Evolutionary conservation across 2,797 vertebrate species (phyloP).

Genomic region (Sebastes nivosus): DNA sequence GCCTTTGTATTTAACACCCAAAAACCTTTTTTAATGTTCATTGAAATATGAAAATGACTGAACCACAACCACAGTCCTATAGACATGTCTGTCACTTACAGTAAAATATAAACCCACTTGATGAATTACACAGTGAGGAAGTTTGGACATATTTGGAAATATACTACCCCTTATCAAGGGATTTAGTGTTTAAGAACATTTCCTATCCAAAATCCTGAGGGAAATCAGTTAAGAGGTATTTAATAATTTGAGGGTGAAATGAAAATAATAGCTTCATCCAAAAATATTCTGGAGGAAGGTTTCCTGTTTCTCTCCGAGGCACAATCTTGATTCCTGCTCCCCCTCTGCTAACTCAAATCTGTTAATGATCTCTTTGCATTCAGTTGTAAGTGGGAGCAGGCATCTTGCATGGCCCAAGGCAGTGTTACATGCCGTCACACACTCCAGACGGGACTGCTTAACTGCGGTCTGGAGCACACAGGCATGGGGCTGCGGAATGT

Average conservation of each 20-base stretch:
- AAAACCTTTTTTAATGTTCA: background rate
- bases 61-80: background rate
- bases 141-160: constrained; percentile 34
- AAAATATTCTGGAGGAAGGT: constrained; percentile 32
- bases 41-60: background rate
- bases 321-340: constrained; percentile 32
- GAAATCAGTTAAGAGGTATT: constrained; percentile 52
- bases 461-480: constrained; percentile 81
- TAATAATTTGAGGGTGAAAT: constrained; percentile 55
- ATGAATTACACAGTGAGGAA: constrained; percentile 32
- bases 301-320: constrained; percentile 42
- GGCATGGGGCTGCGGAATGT: constrained; percentile 74
- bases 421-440: constrained; percentile 80
- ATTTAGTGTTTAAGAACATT: constrained; percentile 51
- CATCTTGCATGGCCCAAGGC: constrained; percentile 72
- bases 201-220: constrained; percentile 47
- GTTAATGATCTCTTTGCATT: constrained; percentile 81
- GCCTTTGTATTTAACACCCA: background rate
- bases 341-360: constrained; percentile 63
- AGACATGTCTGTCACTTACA: constrained; percentile 10
- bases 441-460: constrained; percentile 84
- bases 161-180: constrained; percentile 33
- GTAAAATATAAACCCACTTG: constrained; percentile 13
- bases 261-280: constrained; percentile 44
- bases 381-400: constrained; percentile 80